A percentile compares a stretch with the other conserved stretches of the same genome.
phyloP scores from a whole-genome alignment of 2,797 vertebrate genomes.

The Artibeus jamaicensis region DNA sequence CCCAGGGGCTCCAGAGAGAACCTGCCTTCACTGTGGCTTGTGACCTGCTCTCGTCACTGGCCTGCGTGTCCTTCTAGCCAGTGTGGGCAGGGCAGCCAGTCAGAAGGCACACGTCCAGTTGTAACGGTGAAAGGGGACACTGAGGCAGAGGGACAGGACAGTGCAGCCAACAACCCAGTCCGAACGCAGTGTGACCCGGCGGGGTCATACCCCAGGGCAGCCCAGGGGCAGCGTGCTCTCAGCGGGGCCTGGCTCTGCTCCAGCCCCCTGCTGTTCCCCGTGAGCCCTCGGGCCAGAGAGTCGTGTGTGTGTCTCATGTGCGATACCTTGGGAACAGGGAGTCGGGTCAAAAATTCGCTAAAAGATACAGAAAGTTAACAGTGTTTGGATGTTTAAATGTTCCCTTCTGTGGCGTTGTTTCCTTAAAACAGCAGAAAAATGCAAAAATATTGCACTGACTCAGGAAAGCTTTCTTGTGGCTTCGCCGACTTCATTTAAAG shows the following conservation, averaged over 20 bases:
- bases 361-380: neutral
- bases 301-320: no score
- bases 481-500: neutral
- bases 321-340: no score
- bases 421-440: neutral
- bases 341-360: neutral
- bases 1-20: fast-evolving
- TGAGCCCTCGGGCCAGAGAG: neutral
- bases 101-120: neutral
- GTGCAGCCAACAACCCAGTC: fast-evolving
- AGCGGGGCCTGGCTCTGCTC: fast-evolving
- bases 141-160: no score
- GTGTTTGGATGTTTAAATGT: neutral
- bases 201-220: fast-evolving
- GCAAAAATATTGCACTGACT: neutral
- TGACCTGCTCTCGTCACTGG: fast-evolving
- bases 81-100: no score
- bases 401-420: neutral
- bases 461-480: neutral
- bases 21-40: fast-evolving
- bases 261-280: fast-evolving
- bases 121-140: fast-evolving
- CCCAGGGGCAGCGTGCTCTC: fast-evolving
- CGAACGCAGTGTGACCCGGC: fast-evolving
- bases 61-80: fast-evolving